phyloP scores from a whole-genome alignment of 2,113 vertebrate genomes.

The Mormyrus iriodes region DNA sequence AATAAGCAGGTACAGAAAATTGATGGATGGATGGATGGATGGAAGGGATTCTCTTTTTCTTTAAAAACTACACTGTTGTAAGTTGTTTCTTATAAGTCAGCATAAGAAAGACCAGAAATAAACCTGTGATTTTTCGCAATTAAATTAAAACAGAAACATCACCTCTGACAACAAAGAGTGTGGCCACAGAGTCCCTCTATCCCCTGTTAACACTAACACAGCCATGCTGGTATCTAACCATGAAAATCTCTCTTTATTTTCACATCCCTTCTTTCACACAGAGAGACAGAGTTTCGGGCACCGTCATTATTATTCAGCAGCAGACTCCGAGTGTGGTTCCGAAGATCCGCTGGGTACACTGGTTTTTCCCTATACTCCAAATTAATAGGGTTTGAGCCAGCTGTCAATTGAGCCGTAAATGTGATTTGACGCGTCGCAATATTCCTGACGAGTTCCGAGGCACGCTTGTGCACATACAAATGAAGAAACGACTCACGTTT shows the following conservation, averaged over 20 bases:
- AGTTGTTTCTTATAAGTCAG: background rate
- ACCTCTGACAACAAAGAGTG: background rate
- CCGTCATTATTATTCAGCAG: background rate
- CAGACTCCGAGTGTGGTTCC: background rate
- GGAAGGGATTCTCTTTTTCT: background rate
- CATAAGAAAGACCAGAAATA: background rate
- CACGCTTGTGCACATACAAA: background rate
- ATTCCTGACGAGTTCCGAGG: background rate
- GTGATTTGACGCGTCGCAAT: background rate
- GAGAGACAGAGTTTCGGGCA: background rate
- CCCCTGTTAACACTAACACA: background rate
- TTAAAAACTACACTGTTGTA: background rate
- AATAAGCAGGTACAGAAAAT: background rate
- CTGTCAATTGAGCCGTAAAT: conserved; percentile 1
- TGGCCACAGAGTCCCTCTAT: background rate
- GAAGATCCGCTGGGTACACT: background rate
- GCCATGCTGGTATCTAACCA: background rate
- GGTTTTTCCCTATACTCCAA: background rate
- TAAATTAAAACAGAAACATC: background rate
- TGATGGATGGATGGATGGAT: background rate
- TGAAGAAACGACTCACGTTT: background rate
- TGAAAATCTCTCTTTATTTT: background rate
- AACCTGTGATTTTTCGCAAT: background rate
- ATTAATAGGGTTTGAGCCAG: background rate
- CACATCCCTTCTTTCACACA: background rate